Base-by-base conservation (phyloP, 2,113 vertebrate genomes). In the Eptatretus burgeri region DNA sequence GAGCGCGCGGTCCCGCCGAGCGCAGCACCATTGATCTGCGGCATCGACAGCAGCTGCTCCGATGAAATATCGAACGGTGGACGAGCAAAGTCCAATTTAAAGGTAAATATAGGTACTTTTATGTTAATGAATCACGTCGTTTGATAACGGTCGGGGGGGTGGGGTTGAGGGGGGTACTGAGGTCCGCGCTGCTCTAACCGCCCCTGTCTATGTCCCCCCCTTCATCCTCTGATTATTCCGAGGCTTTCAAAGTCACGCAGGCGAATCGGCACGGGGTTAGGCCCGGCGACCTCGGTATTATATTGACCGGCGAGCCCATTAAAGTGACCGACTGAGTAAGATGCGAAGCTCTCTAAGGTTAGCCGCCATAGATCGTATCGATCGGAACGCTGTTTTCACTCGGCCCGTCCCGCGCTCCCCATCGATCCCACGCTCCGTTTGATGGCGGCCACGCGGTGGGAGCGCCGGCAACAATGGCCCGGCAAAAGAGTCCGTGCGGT, bases 231-330 rank as follows among this genome's bases (percentile, higher is more conserved):
- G 56, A 60, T 60, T 60, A 60, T 60, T 60, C 56, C n/a, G 20
- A 60, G 56, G 56, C 56, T 60, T 60, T 60, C 56, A 60, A 60
- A 60, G 56, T 60, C 56, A 60, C n/a, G 56, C 56, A 60, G 56
- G 56, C 56, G 56, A 60, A 60, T 17, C 56, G 56, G 56, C 9
- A 1, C 56, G 56, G 56, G 56, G 56, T 60, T 60, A 60, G 20
- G 56, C n/a, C 56, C 20, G 56, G 56, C 56, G 56, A 60, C 56
- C 56, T 20, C 56, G n/a, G 56, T 20, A 60, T 60, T 60, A 60
- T 41, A 41, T 60, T 60, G 56, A 60, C 56, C 56, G 20, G 56
- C n/a, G n/a, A 60, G 56, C 56, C 56, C 56, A 60, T 60, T 60
- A 60, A 60, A 60, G 56, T 60, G 56, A 60, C 56, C 56, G 56